Evolutionary conservation across 2,797 vertebrate species (phyloP).

Genomic region (Rhinogobio ventralis): DNA sequence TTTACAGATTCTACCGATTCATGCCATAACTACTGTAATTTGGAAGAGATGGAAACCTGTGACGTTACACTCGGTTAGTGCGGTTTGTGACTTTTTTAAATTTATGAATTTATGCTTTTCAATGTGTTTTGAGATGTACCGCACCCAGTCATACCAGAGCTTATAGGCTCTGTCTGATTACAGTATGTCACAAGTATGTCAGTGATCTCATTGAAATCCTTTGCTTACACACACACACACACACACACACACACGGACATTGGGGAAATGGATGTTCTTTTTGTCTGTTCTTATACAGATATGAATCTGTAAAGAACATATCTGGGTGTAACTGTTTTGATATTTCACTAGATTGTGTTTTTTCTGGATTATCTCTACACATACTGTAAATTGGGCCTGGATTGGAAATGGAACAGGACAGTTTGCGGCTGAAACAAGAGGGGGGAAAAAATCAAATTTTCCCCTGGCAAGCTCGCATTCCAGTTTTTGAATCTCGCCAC

Average conservation of each 20-base stretch:
- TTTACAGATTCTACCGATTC: no score
- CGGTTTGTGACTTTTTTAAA: no score
- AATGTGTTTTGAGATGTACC: conserved; percentile 6
- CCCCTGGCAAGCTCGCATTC: conserved; percentile 37
- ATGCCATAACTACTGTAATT: no score
- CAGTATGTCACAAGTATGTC: conserved; percentile 38
- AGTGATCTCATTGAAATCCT: conserved; percentile 45
- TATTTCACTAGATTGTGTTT: conserved; percentile 45
- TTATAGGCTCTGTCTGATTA: conserved; percentile 1
- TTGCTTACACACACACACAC: neutral
- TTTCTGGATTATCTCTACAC: conserved; percentile 30
- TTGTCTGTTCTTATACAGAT: conserved; percentile 21
- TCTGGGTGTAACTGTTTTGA: conserved; percentile 25
- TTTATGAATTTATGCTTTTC: no score
- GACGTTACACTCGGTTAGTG: no score
- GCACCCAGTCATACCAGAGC: conserved; percentile 41
- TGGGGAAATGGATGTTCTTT: conserved; percentile 13
- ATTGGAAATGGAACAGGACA: conserved; percentile 28
- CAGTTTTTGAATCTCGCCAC: conserved; percentile 44
- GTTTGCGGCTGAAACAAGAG: conserved; percentile 44
- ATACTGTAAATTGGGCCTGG: conserved; percentile 32
- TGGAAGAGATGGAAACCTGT: no score
- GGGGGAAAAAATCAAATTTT: conserved; percentile 36
- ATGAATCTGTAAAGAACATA: conserved; percentile 21
- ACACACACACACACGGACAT: conserved; percentile 1